A percentile compares a stretch with the other conserved stretches of the same genome.
phyloP scores from a whole-genome alignment of 92 coral and sea anemone genomes.

The Zoanthus sociatus region DNA sequence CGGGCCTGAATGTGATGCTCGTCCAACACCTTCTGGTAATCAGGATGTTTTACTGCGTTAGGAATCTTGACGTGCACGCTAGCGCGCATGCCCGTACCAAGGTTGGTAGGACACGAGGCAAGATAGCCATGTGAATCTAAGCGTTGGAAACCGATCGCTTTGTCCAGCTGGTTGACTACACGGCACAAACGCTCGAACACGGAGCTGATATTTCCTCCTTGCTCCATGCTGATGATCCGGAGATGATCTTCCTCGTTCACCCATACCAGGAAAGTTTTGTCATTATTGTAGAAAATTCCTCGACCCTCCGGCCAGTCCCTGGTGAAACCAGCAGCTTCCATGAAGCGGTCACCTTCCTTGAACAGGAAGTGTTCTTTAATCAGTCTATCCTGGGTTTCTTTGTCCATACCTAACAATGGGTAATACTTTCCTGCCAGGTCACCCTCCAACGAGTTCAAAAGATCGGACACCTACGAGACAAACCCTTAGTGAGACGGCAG shows the following conservation, averaged over 20 bases:
- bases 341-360: conserved; percentile 91
- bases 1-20: conserved; percentile 83
- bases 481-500: background rate
- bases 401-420: conserved; percentile 94
- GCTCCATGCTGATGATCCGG: conserved; percentile 96
- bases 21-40: conserved; percentile 86
- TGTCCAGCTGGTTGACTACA: conserved; percentile 88
- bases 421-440: conserved; percentile 88
- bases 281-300: conserved; percentile 92
- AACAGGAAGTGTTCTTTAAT: conserved; percentile 92
- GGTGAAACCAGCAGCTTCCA: conserved; percentile 87
- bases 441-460: conserved; percentile 78
- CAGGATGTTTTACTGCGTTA: conserved; percentile 78
- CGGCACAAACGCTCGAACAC: conserved; percentile 82
- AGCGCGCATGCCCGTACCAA: conserved; percentile 95
- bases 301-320: conserved; percentile 94
- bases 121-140: conserved; percentile 81
- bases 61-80: conserved; percentile 96
- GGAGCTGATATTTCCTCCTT: conserved; percentile 89
- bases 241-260: conserved; percentile 96
- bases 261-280: conserved; percentile 95
- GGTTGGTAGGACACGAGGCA: conserved; percentile 91
- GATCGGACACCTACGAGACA: conserved; percentile 69
- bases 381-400: conserved; percentile 76
- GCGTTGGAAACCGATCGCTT: conserved; percentile 81